Percentiles rank a stretch among this genome's conserved stretches.
These are phyloP conservation scores for Agriopis aurantiaria DNA, from an alignment of 2,888 invertebrate species.

Conservation along the genomic window DNA sequence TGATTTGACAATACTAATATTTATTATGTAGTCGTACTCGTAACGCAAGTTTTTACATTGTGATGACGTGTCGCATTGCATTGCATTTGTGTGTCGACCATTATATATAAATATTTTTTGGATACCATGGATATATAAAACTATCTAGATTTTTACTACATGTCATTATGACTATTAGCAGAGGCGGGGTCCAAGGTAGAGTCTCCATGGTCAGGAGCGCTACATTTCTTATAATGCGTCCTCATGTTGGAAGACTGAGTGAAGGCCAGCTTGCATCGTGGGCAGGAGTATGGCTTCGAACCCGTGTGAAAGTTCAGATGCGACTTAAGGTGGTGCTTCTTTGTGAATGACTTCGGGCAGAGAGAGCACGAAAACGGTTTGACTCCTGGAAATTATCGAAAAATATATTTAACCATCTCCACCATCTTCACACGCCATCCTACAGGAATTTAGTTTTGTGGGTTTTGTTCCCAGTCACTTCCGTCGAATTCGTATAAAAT, in stretches of 20 bases:
- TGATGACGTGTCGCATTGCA: too few species aligned
- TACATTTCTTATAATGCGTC: slow-evolving; percentile 93
- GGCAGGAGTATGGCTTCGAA: slow-evolving; percentile 90
- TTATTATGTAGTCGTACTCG: too few species aligned
- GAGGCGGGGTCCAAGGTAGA: slow-evolving; percentile 4
- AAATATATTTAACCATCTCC: neutral
- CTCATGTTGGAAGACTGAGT: slow-evolving; percentile 96
- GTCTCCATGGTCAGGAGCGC: slow-evolving; percentile 50
- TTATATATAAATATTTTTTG: too few species aligned
- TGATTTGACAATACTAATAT: too few species aligned
- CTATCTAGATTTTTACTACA: slow-evolving; percentile 1
- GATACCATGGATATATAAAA: too few species aligned
- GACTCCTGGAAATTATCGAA: slow-evolving; percentile 84
- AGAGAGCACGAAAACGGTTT: slow-evolving; percentile 90
- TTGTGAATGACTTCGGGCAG: slow-evolving; percentile 93
- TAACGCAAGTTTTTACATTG: too few species aligned
- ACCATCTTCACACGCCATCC: neutral
- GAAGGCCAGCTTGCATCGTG: slow-evolving; percentile 90
- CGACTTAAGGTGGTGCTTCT: slow-evolving; percentile 94
- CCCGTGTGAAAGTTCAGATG: slow-evolving; percentile 95
- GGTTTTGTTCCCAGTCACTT: too few species aligned
- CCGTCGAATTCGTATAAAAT: too few species aligned
- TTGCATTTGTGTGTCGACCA: too few species aligned
- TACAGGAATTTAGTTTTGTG: too few species aligned
- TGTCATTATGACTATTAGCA: slow-evolving; percentile 14